A percentile compares a stretch with the other conserved stretches of the same genome.
Conservation (phyloP, 2,888 invertebrate species). For the Acleris sparsana region DNA sequence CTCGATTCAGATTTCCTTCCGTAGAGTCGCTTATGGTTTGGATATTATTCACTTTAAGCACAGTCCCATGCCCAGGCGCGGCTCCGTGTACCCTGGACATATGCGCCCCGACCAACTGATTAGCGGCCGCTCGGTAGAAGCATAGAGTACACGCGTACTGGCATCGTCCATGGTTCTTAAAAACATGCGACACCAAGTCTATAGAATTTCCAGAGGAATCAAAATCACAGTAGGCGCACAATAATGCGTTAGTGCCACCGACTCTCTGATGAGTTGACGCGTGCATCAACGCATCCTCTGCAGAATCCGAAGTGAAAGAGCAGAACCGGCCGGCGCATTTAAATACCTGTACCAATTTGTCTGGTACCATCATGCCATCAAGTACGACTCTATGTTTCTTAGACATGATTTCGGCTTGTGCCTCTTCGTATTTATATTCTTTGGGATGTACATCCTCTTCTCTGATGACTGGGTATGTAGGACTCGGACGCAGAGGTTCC, state of each 20-base stretch:
- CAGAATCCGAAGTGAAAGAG: constrained; percentile 64
- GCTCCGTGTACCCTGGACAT: constrained; percentile 64
- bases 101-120: constrained; percentile 85
- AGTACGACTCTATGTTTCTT: constrained; percentile 70
- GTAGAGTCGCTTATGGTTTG: constrained; percentile 40
- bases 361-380: constrained; percentile 74
- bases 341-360: constrained; percentile 71
- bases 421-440: constrained; percentile 61
- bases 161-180: constrained; percentile 84
- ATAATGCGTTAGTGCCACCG: constrained; percentile 70
- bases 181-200: constrained; percentile 83
- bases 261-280: constrained; percentile 66
- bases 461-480: constrained; percentile 43
- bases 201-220: constrained; percentile 61
- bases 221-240: constrained; percentile 84
- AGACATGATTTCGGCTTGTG: constrained; percentile 62
- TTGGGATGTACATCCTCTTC: constrained; percentile 41
- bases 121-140: constrained; percentile 85
- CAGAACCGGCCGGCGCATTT: constrained; percentile 77
- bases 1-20: constrained; percentile 53
- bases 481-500: constrained; percentile 44
- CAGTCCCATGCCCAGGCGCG: constrained; percentile 41
- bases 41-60: constrained; percentile 48
- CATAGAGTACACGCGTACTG: constrained; percentile 86
- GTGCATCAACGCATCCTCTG: constrained; percentile 66